Evolutionary conservation across 2,113 vertebrate genomes (phyloP).

Genomic region (Oreochromis niloticus): DNA sequence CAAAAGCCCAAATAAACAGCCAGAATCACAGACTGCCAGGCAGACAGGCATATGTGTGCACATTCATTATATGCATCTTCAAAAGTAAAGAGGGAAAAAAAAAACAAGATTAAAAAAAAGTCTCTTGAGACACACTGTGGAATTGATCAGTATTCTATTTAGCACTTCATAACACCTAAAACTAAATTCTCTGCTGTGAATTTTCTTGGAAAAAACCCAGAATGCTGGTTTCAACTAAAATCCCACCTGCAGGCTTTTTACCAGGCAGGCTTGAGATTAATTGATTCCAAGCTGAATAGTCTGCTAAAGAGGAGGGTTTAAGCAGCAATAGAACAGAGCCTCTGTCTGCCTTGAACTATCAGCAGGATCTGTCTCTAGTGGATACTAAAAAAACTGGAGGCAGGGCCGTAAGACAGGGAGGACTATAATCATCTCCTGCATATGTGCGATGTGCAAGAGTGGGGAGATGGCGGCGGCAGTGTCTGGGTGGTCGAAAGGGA

Average conservation of each 20-base stretch:
- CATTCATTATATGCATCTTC: constrained; percentile 32
- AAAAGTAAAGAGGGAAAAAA: neutral
- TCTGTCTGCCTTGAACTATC: constrained; percentile 52
- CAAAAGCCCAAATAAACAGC: constrained; percentile 47
- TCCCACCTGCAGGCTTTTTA: constrained; percentile 49
- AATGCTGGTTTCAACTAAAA: constrained; percentile 43
- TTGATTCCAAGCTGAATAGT: constrained; percentile 61
- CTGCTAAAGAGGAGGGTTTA: constrained; percentile 60
- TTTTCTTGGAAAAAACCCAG: constrained; percentile 34
- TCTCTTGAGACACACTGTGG: constrained; percentile 18
- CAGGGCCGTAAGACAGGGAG: constrained; percentile 58
- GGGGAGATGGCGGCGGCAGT: constrained; percentile 56
- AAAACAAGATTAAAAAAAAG: neutral
- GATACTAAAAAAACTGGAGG: constrained; percentile 60
- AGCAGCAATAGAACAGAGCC: constrained; percentile 38
- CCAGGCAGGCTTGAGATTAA: constrained; percentile 50
- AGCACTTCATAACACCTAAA: constrained; percentile 34
- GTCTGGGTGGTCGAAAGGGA: constrained; percentile 75
- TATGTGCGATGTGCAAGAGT: constrained; percentile 50
- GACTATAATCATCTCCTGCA: constrained; percentile 68
- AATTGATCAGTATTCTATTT: constrained; percentile 42
- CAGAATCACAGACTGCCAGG: constrained; percentile 9
- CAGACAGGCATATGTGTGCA: constrained; percentile 41
- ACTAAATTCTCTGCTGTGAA: constrained; percentile 10
- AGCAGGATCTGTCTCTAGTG: constrained; percentile 57